Percentiles rank a stretch among this genome's conserved stretches.
Conservation (phyloP, 2,113 vertebrate species). For the Anhinga rufa region DNA sequence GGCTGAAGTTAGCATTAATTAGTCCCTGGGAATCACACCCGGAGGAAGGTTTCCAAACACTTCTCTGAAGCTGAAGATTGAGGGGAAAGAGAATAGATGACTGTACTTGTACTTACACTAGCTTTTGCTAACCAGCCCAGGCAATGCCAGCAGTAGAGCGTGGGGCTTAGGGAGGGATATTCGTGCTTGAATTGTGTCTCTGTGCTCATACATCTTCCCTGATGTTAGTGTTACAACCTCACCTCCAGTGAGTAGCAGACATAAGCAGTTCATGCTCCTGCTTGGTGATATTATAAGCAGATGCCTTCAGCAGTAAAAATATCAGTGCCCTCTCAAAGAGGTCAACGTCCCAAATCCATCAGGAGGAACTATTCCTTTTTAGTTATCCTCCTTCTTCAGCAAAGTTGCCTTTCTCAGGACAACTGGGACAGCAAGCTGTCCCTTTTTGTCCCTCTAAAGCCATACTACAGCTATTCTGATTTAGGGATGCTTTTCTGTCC, state of each 20-base stretch:
- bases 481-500: neutral
- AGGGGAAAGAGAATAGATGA: neutral
- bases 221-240: neutral
- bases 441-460: neutral
- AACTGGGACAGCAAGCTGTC: neutral
- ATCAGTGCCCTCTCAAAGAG: neutral
- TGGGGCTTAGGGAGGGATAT: neutral
- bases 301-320: neutral
- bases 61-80: neutral
- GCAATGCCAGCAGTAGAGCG: neutral
- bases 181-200: rapidly evolving
- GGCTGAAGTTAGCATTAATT: neutral
- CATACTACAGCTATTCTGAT: neutral
- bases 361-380: neutral
- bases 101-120: neutral
- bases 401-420: neutral
- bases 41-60: neutral
- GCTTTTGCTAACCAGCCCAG: neutral
- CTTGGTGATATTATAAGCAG: neutral
- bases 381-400: neutral
- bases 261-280: neutral
- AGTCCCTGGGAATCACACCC: neutral
- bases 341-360: neutral
- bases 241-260: neutral
- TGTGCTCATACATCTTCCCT: neutral